These are phyloP conservation scores for Meloe dianella DNA, from an alignment of 2,888 invertebrate genomes.

Conservation along the genomic window DNA sequence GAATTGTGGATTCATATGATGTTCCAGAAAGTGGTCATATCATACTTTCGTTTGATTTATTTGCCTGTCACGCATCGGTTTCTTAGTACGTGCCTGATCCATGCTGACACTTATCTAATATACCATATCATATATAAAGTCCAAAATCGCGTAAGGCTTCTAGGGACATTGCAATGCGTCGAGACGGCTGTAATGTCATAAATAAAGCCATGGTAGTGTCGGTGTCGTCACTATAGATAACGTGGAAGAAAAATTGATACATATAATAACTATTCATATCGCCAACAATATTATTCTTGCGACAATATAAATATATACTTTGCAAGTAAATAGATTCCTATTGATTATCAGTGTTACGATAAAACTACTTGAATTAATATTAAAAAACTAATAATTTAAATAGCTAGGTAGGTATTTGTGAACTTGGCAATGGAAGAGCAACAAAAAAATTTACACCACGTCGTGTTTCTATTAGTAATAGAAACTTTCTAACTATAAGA, in stretches of 20 bases:
- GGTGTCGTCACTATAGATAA: background rate
- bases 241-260: background rate
- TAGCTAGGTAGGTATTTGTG: background rate
- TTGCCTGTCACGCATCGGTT: slow-evolving; percentile 47
- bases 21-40: slow-evolving; percentile 26
- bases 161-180: slow-evolving; percentile 19
- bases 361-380: no score
- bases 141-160: slow-evolving; percentile 47
- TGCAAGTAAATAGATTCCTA: no score
- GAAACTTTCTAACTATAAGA: background rate
- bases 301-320: background rate
- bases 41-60: slow-evolving; percentile 39
- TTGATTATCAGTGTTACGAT: no score
- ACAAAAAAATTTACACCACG: background rate
- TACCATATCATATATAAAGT: slow-evolving; percentile 52
- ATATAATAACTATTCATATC: slow-evolving; percentile 1
- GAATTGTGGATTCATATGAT: slow-evolving; percentile 19
- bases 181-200: background rate
- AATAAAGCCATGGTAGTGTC: background rate
- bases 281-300: background rate
- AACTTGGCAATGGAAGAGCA: background rate
- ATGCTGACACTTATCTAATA: slow-evolving; percentile 52
- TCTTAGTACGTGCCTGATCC: slow-evolving; percentile 48
- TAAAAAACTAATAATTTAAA: background rate
- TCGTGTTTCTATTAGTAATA: background rate